Percentiles rank a stretch among this genome's conserved stretches.
phyloP scores from a whole-genome alignment of 2,797 vertebrate species.

The Hydrolagus colliei region DNA sequence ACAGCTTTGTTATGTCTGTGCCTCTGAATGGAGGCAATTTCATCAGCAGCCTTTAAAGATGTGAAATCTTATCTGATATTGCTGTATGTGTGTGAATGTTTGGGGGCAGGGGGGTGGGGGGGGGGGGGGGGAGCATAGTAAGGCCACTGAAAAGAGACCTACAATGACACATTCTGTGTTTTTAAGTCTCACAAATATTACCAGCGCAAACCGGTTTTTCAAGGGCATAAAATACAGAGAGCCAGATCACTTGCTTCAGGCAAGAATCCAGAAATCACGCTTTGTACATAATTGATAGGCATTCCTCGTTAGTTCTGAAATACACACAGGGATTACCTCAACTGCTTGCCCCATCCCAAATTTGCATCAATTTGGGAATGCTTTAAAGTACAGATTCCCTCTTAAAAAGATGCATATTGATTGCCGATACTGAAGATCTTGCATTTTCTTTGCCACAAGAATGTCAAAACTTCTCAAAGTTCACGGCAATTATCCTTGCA shows the following conservation, averaged over 20 bases:
- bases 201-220: neutral
- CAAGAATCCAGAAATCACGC: neutral
- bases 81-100: too few relatives aligned
- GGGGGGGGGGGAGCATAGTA: neutral
- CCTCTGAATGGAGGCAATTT: constrained; percentile 10
- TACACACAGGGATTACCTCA: neutral
- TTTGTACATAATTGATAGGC: neutral
- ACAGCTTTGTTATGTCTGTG: constrained; percentile 31
- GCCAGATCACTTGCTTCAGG: neutral
- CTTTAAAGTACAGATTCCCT: neutral
- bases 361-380: neutral
- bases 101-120: too few relatives aligned
- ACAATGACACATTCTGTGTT: too few relatives aligned
- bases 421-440: too few relatives aligned
- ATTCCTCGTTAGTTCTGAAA: neutral
- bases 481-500: neutral
- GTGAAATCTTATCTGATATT: constrained; percentile 25
- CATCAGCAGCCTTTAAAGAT: constrained; percentile 17
- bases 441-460: too few relatives aligned
- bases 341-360: neutral
- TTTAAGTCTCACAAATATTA: too few relatives aligned
- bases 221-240: neutral
- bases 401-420: too few relatives aligned
- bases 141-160: neutral
- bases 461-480: neutral